These are phyloP conservation scores for Crotalus tigris DNA, from an alignment of 2,113 vertebrate species.

Conservation along the genomic window DNA sequence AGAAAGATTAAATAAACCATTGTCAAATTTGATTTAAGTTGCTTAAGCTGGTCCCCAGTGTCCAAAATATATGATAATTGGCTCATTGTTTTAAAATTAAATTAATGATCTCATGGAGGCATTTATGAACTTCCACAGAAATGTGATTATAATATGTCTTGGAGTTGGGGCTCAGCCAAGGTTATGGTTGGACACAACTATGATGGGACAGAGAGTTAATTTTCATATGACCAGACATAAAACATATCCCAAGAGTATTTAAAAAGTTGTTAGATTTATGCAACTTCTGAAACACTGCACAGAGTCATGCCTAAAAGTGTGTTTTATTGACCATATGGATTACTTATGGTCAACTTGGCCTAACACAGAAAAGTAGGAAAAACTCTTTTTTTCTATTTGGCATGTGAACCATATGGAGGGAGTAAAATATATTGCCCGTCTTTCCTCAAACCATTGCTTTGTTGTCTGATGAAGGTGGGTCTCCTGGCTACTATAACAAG, in stretches of 20 bases:
- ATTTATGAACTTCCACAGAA: background rate
- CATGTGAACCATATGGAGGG: background rate
- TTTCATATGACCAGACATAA: background rate
- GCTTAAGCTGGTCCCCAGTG: background rate
- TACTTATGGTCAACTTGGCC: background rate
- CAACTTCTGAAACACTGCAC: background rate
- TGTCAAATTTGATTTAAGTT: background rate
- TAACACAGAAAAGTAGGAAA: background rate
- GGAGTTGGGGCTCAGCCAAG: background rate
- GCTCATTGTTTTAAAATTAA: background rate
- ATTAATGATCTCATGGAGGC: background rate
- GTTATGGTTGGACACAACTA: background rate
- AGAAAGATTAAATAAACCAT: background rate
- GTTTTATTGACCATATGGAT: background rate
- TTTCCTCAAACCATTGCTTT: background rate
- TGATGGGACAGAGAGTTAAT: background rate
- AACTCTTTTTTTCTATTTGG: background rate
- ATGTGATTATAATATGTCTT: background rate
- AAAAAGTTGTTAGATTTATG: background rate
- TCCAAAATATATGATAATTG: background rate
- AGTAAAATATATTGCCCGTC: background rate
- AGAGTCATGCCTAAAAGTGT: background rate
- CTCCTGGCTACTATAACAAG: too few species aligned
- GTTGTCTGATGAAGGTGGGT: background rate
- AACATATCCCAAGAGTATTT: background rate